A percentile compares a stretch with the other conserved stretches of the same genome.
Evolutionary conservation across 2,113 vertebrate species (phyloP).

Genomic region (Dascyllus trimaculatus): DNA sequence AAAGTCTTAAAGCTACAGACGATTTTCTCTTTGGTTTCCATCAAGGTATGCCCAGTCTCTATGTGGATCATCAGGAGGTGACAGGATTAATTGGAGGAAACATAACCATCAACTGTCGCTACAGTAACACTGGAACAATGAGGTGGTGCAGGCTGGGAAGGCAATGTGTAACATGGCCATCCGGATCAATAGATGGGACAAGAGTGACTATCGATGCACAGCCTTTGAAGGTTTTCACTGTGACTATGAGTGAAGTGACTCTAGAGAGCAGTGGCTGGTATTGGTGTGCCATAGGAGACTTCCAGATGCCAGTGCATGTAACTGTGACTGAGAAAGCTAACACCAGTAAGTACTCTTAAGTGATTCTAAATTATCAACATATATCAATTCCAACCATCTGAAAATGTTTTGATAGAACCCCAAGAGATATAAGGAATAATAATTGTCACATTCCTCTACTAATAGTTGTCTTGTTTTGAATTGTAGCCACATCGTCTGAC

Average conservation of each 20-base stretch:
- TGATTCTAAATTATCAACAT: background rate
- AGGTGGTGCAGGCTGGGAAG: constrained; percentile 51
- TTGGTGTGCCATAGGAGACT: constrained; percentile 14
- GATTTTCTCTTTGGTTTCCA: background rate
- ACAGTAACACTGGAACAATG: rapidly evolving
- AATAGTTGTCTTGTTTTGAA: constrained; percentile 2
- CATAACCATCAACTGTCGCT: constrained; percentile 12
- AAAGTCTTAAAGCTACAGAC: background rate
- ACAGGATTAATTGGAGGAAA: background rate
- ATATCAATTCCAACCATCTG: background rate
- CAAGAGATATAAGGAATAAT: background rate
- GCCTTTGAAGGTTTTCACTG: background rate
- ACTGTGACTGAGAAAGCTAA: constrained; percentile 4
- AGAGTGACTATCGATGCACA: background rate
- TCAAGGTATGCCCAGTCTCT: constrained; percentile 30
- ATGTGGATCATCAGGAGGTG: constrained; percentile 30
- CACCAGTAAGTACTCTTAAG: constrained; percentile 5
- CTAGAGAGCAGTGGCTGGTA: constrained; percentile 54
- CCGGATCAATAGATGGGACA: constrained; percentile 26
- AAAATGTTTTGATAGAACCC: background rate
- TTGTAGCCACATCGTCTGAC: background rate
- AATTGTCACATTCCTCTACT: background rate
- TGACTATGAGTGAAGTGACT: constrained; percentile 52
- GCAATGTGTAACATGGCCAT: background rate
- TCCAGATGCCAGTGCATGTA: constrained; percentile 63